These are phyloP conservation scores for Malurus leucopterus DNA, from an alignment of 2,797 vertebrate species.

Conservation along the genomic window DNA sequence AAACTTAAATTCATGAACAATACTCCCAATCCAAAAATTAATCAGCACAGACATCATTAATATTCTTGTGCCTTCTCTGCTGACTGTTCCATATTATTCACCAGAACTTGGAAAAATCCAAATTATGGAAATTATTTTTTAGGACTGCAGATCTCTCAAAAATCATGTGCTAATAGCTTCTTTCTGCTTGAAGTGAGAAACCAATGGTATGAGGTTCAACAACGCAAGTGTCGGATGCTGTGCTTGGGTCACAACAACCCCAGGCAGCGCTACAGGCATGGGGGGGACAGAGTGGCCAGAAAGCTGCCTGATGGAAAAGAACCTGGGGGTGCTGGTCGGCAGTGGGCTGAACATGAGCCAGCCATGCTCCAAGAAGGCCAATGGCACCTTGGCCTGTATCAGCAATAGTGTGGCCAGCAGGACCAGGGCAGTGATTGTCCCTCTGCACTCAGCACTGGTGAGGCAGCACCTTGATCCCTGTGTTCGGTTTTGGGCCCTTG, in stretches of 20 bases:
- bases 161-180: not conserved
- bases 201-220: not conserved
- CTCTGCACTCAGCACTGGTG: no score
- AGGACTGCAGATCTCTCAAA: not conserved
- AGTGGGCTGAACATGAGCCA: not conserved
- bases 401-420: not conserved
- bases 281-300: not conserved
- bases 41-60: not conserved
- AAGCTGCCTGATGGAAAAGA: not conserved
- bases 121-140: not conserved
- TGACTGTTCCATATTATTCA: not conserved
- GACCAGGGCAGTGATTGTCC: no score
- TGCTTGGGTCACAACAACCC: not conserved
- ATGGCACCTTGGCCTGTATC: not conserved
- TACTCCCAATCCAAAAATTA: not conserved
- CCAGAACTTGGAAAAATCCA: not conserved
- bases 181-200: not conserved
- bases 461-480: fast-evolving
- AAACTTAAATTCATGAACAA: not conserved
- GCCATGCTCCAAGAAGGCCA: not conserved
- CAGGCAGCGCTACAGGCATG: not conserved
- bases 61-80: not conserved
- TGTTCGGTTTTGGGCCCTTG: not conserved
- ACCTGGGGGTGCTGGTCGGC: no score
- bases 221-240: not conserved